Base-by-base conservation (phyloP, 2,113 vertebrate species). In the Petrocephalus zakoni region DNA sequence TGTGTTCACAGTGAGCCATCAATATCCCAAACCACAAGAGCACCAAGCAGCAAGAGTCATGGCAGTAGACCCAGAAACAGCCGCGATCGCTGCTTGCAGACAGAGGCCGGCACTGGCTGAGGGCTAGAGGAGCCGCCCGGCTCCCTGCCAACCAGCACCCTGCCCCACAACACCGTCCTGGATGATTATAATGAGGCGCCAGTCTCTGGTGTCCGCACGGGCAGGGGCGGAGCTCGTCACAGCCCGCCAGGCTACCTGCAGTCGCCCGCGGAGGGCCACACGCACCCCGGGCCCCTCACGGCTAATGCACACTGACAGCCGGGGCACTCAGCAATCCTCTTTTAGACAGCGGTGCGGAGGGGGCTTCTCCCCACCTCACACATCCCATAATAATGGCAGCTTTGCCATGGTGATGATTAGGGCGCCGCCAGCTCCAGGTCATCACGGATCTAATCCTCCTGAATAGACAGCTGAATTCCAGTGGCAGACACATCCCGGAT, bases 351-450 rank as follows among this genome's bases (percentile, higher is more conserved):
- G 90, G 91, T 87, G 91, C 82, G 89, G 89, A 87, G 61, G 55
- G 88, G 88, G 90, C 85, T 82, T 90, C 88, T 90, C 87, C 91
- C 89, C 82, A 92, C 87, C 89, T 13, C 52, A 19, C 68, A 52
- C 72, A 51, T 87, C 90, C 90, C 89, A 89, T 47, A 78, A 89
- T 89, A 85, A 90, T 92, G 90, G 89, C 90, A 91, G 91, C 92
- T 93, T 91, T 91, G 78, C 92, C 92, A 90, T 92, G 91, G 92
- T 92, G 87, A 94, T 94, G 93, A 96, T 95, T 93, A 94, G 92
- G 92, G 91, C 88, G 90, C 89, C 86, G 90, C 90, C 88, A 91
- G 91, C 90, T 91, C 92, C 68, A 17, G 89, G 87, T 88, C 90
- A 92, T 94, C 93, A 93, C 89, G 46, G 87, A 91, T 86, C 56